Base-by-base conservation (phyloP, 2,113 vertebrate genomes). In the Trinectes maculatus region DNA sequence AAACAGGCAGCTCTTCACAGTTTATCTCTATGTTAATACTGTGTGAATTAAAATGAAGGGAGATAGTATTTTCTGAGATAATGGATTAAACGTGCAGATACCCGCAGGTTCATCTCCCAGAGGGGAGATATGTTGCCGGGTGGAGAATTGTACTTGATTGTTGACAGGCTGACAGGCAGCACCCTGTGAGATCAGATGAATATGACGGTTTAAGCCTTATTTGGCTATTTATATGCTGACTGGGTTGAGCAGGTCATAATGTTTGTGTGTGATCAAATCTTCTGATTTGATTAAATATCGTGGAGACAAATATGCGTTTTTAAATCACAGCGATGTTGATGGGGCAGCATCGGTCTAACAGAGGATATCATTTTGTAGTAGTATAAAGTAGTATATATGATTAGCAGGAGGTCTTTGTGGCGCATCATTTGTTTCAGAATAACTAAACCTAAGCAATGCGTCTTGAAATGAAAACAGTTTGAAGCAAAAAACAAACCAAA, bases 81-180 rank as follows among this genome's bases (percentile, higher is more conserved):
- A 68, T 36, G 21, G 34, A 66, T 46, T 12, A 46, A 25, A 60
- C 69, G 43, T 60, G 71, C 62, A 71, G 49, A 54, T 77, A 63
- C 53, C 8, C 5, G 24, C 46, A 59, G 43, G 54, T 81, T 72
- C 65, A 67, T 74, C 46, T 66, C 69, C 18, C 40, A 0, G 3
- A 29, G 42, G 33, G 49, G 54, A 52, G 70, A 85, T 79, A 65
- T 16, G 53, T 22, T 16, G 24, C 29, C 37, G 25, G 64, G 48
- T 43, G 48, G 54, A 52, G 70, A 70, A 80, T 74, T 84, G 29
- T 28, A 74, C 47, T 47, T 72, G 79, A 80, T 82, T 59, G 25
- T 56, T 71, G 72, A 76, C 54, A 57, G 58, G 36, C 44, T 60
- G 69, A 58, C 57, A 58, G 39, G 36, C 57, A 59, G 78, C 40